These are phyloP conservation scores for Vollenhovia emeryi DNA, from an alignment of 1,140 invertebrate species.

Conservation along the genomic window DNA sequence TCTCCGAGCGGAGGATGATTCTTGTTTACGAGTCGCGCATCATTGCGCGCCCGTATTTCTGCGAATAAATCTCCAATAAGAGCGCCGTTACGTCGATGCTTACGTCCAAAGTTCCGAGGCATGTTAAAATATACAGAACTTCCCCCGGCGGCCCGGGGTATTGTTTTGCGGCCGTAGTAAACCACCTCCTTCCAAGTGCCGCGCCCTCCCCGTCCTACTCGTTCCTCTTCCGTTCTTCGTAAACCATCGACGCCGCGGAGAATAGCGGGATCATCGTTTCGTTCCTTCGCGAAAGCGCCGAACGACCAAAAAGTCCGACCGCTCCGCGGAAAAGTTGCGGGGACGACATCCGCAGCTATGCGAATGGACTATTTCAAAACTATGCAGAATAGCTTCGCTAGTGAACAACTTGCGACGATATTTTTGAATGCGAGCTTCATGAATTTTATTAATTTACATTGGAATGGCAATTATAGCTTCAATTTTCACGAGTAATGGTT, in stretches of 20 bases:
- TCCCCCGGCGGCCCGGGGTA: slow-evolving; percentile 52
- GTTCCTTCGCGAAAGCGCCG: not conserved
- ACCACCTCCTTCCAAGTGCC: slow-evolving; percentile 55
- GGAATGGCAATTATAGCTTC: not conserved
- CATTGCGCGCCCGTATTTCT: slow-evolving; percentile 73
- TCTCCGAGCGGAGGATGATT: slow-evolving; percentile 34
- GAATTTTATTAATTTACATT: no score
- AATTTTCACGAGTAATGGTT: not conserved
- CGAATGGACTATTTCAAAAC: slow-evolving; percentile 14
- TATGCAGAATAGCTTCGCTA: not conserved
- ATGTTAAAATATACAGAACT: slow-evolving; percentile 72
- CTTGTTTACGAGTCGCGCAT: slow-evolving; percentile 80
- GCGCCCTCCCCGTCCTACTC: not conserved
- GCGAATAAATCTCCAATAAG: slow-evolving; percentile 79
- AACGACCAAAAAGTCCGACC: slow-evolving; percentile 20
- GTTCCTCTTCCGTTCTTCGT: slow-evolving; percentile 48
- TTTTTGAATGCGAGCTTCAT: no score
- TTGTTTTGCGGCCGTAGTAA: slow-evolving; percentile 71
- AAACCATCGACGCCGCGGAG: not conserved
- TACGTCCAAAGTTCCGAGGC: slow-evolving; percentile 72
- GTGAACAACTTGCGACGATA: no score
- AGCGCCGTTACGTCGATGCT: slow-evolving; percentile 80
- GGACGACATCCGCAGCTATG: slow-evolving; percentile 27
- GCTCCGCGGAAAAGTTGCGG: slow-evolving; percentile 18
- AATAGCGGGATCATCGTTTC: not conserved